Evolutionary conservation across 2,113 vertebrate species (phyloP).

Genomic region (Chloebia gouldiae): DNA sequence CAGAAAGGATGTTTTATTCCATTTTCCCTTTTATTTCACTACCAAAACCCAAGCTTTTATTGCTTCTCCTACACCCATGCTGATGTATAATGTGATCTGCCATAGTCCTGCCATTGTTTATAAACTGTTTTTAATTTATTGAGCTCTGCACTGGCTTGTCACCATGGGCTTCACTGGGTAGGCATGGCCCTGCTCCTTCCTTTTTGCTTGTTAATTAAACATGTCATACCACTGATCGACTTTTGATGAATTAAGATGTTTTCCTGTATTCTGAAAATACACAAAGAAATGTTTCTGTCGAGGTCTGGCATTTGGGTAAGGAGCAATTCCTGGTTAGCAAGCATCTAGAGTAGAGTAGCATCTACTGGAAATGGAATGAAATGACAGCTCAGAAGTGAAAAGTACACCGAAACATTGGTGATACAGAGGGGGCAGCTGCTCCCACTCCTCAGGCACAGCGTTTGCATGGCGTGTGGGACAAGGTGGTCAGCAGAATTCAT

Average conservation of each 20-base stretch:
- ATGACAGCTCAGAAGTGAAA: slow-evolving; percentile 3
- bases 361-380: slow-evolving; percentile 6
- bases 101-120: not conserved
- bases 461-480: not conserved
- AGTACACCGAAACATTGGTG: not conserved
- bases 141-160: not conserved
- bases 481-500: accelerated
- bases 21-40: not conserved
- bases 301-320: not conserved
- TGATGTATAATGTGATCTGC: not conserved
- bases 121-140: not conserved
- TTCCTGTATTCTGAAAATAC: not conserved
- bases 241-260: not conserved
- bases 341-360: not conserved
- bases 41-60: not conserved
- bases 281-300: not conserved
- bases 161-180: not conserved
- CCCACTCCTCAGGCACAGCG: not conserved
- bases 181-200: not conserved
- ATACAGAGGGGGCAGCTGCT: not conserved
- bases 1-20: not conserved
- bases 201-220: not conserved
- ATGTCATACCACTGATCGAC: not conserved
- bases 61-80: not conserved
- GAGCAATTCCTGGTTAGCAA: not conserved